phyloP scores from a whole-genome alignment of 2,797 vertebrate species.

The Jordanella pulchra region DNA sequence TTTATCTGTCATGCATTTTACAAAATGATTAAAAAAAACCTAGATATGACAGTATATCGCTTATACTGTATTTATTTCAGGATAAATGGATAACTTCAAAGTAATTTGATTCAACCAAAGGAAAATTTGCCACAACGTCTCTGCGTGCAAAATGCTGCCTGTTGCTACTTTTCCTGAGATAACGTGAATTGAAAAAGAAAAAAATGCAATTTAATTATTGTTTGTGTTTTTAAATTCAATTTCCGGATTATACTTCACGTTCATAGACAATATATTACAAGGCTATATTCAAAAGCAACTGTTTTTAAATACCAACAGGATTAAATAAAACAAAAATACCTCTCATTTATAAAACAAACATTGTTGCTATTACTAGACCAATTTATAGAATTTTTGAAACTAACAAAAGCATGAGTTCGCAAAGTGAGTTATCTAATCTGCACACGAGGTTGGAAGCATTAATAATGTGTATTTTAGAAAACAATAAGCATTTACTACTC shows the following conservation, averaged over 20 bases:
- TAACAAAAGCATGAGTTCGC: not conserved
- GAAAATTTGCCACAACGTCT: not conserved
- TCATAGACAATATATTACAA: not conserved
- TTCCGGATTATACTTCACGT: not conserved
- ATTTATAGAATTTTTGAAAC: not conserved
- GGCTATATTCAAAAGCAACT: not conserved
- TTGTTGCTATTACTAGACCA: no score
- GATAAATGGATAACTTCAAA: no score
- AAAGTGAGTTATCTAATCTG: slow-evolving; percentile 3
- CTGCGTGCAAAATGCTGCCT: no score
- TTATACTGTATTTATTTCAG: no score
- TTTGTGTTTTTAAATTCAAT: not conserved
- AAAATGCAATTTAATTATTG: not conserved
- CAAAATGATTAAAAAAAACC: no score
- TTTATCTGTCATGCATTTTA: no score
- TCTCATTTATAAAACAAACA: no score
- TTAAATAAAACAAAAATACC: not conserved
- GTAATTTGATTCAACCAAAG: not conserved
- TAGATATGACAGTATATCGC: no score
- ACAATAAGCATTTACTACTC: no score
- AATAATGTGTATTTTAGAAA: not conserved
- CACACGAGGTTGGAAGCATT: not conserved
- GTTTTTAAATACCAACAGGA: not conserved
- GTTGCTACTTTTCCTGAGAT: not conserved
- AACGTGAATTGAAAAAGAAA: no score